These are phyloP conservation scores for Myathropa florea DNA, from an alignment of 2,888 invertebrate genomes.

Conservation along the genomic window DNA sequence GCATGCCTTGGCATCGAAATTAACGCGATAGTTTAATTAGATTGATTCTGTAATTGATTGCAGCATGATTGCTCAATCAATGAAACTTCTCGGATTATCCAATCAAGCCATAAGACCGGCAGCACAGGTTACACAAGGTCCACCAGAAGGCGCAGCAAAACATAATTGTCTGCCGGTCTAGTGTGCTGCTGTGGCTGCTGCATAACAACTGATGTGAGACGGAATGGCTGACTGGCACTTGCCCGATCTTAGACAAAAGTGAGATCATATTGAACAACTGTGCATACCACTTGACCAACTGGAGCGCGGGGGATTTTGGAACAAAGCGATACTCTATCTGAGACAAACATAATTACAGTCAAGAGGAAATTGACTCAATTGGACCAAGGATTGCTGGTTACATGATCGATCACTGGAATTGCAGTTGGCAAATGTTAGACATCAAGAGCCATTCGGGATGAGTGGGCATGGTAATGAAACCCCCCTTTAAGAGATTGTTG, in stretches of 20 bases:
- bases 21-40: constrained; percentile 27
- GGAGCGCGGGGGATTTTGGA: constrained; percentile 2
- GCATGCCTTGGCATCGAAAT: neutral
- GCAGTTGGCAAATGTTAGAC: constrained; percentile 10
- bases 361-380: constrained; percentile 53
- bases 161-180: neutral
- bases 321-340: constrained; percentile 17
- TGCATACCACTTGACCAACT: constrained; percentile 21
- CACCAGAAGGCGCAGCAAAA: neutral
- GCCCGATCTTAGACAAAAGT: neutral
- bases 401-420: constrained; percentile 33
- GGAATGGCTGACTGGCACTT: neutral
- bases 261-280: constrained; percentile 2
- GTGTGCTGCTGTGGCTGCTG: neutral
- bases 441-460: constrained; percentile 4
- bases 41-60: constrained; percentile 45
- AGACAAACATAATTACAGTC: constrained; percentile 43
- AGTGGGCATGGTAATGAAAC: neutral
- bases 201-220: constrained; percentile 14
- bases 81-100: constrained; percentile 40
- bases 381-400: constrained; percentile 36
- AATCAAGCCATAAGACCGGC: constrained; percentile 37
- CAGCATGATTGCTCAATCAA: constrained; percentile 52
- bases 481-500: neutral
- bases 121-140: constrained; percentile 56